These are phyloP conservation scores for Calvadosia cruxmelitensis DNA, from an alignment of 30 jellyfish, hydroid and myxozoan species.

Conservation along the genomic window DNA sequence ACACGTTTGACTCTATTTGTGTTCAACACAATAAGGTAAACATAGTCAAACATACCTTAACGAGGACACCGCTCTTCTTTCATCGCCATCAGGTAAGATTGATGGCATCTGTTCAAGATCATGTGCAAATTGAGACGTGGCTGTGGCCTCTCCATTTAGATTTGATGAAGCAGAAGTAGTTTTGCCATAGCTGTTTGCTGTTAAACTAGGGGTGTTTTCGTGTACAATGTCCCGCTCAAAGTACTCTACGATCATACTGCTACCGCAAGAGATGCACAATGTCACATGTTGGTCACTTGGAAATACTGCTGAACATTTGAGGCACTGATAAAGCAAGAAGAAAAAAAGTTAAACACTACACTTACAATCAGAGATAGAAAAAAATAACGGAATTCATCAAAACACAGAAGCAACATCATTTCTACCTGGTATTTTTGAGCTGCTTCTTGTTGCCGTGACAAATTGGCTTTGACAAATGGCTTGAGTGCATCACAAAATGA, in stretches of 20 bases:
- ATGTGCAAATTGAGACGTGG: too few relatives aligned
- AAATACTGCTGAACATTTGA: slow-evolving; percentile 55
- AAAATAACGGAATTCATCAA: too few relatives aligned
- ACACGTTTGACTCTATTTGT: too few relatives aligned
- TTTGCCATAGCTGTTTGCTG: neutral
- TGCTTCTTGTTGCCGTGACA: neutral
- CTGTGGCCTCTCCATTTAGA: too few relatives aligned
- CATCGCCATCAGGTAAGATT: too few relatives aligned
- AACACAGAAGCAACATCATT: neutral
- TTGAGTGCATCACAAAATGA: neutral
- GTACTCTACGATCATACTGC: slow-evolving; percentile 54
- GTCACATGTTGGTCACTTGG: slow-evolving; percentile 18
- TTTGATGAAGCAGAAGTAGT: neutral
- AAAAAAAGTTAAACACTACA: neutral
- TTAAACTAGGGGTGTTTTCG: neutral
- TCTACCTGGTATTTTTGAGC: neutral
- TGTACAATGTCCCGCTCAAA: neutral
- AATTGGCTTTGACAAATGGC: neutral
- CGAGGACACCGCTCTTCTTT: too few relatives aligned
- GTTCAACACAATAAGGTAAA: too few relatives aligned
- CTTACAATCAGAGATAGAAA: too few relatives aligned
- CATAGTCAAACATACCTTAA: too few relatives aligned
- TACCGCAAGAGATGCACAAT: slow-evolving; percentile 39
- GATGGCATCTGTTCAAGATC: too few relatives aligned
- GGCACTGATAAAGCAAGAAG: slow-evolving; percentile 24